Evolutionary conservation across 2,888 invertebrate genomes (phyloP), one percentile per base, ranked within the genome.

Genomic region (Prenolepis imparis): DNA sequence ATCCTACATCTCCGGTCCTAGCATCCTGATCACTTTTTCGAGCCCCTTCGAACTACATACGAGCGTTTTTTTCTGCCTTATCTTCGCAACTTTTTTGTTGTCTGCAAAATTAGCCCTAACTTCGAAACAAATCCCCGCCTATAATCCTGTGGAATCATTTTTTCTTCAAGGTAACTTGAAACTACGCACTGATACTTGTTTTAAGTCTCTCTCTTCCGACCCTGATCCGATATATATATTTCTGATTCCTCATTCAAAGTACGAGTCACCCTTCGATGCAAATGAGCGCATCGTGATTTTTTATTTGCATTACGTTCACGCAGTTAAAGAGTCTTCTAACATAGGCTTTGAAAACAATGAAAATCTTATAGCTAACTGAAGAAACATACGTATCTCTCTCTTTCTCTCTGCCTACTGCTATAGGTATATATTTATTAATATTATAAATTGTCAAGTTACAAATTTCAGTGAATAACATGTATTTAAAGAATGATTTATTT

Each of bases 51-150:
- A 77, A 67, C 44, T 55, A 48, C 32, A 64, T 24, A 48, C 57
- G 61, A 61, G 59, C 24, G 39, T 59, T 57, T 61, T 66, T 77
- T 73, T 52, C 9, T 24, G 11, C 36, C 39, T 72, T 41, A n/a
- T 73, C n/a, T 59, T 24, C 64, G 41, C 63, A 61, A 83, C 59
- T 63, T 90, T 91, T 90, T 91, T 89, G 88, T 88, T 87, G 90
- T 89, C 90, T 92, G 90, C 86, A 85, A 91, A 93, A 93, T 93
- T 92, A 93, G 91, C 88, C 57, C 90, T 83, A 91, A 93, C 93
- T 93, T 91, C 92, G 91, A 93, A 94, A 93, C 92, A 93, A 90
- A 88, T 61, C 90, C 77, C 84, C 86, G 83, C 75, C 86, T 82
- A 83, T 80, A 83, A 70, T 63, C 52, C 55, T 61, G 36, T 24